Base-by-base conservation (phyloP, 2,888 invertebrate species). In the Tetragonisca angustula region DNA sequence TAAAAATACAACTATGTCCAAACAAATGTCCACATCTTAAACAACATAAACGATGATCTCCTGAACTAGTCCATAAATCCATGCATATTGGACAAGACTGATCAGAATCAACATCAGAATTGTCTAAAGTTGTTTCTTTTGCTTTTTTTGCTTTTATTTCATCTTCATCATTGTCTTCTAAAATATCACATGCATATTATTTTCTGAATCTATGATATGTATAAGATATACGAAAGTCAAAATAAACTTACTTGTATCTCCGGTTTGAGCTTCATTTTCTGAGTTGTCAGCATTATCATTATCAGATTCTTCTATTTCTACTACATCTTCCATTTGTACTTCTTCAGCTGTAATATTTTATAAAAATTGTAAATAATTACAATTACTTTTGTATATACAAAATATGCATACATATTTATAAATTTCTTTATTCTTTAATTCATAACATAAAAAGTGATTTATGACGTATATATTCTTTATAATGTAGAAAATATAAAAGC, bases 21-120 rank as follows among this genome's bases (percentile, higher is more conserved):
- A 98, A 99, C 13, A 99, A 94, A 95, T 99, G 99, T 0, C 99
- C 99, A 94, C 99, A 99, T 92, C 97, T 97, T 15, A 99, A 95
- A 0, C 98, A 97, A n/a, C 97, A 97, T 4, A 99, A 95, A 75
- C 98, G 95, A 94, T 99, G 99, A 0, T 96, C 96, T 0, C 99
- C 99, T 0, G 97, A 96, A 93, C 97, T 98, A 5, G 97, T 97
- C 98, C 98, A 99, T 4, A 96, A 95, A 77, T 99, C 99, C 86
- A 98, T 95, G 92, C 99, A 99, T 87, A 99, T 98, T 0, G 98
- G 96, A 90, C 99, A 99, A 0, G 96, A 95, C 91, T 96, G 96
- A 0, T 97, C 97, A 71, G 97, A 97, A 67, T 96, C 96, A 36
- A 76, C 0, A 17, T 88, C 78, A 15, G 80, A 78, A 2, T 80